Evolutionary conservation across 1,140 invertebrate species (phyloP).

Genomic region (Hylaeus volcanicus): DNA sequence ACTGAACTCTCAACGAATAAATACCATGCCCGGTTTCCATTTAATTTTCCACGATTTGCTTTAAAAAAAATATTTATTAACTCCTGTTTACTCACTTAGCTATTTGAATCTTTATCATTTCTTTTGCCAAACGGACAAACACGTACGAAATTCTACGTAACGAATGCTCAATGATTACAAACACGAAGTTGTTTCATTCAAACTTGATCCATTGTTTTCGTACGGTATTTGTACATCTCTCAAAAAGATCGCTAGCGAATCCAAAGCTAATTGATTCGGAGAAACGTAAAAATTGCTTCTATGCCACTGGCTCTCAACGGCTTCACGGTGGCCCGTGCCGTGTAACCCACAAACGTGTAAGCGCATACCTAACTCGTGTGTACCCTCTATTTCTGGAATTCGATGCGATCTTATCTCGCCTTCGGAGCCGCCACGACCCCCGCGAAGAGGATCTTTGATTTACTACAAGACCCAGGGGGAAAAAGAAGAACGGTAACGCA

Average conservation of each 20-base stretch:
- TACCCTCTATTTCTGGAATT: constrained; percentile 67
- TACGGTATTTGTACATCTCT: too few species aligned
- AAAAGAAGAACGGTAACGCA: constrained; percentile 22
- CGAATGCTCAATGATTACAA: too few species aligned
- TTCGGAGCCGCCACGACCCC: constrained; percentile 55
- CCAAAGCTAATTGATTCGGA: neutral
- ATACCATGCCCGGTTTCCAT: too few species aligned
- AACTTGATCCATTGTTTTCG: too few species aligned
- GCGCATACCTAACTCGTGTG: constrained; percentile 37
- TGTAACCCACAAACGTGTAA: constrained; percentile 35
- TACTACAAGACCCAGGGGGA: constrained; percentile 48
- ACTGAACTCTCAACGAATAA: too few species aligned
- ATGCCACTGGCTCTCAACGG: constrained; percentile 35
- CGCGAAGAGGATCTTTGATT: constrained; percentile 72
- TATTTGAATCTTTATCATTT: too few species aligned
- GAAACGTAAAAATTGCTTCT: constrained; percentile 13
- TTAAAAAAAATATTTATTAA: too few species aligned
- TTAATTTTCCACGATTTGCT: too few species aligned
- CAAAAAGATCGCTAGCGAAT: neutral
- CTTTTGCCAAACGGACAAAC: too few species aligned
- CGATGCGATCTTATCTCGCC: constrained; percentile 68
- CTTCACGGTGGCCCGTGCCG: constrained; percentile 51
- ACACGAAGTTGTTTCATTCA: too few species aligned
- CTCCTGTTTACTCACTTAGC: too few species aligned
- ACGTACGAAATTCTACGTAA: too few species aligned